Evolutionary conservation across 2,888 invertebrate genomes (phyloP).

Genomic region (Epinotia ramella): DNA sequence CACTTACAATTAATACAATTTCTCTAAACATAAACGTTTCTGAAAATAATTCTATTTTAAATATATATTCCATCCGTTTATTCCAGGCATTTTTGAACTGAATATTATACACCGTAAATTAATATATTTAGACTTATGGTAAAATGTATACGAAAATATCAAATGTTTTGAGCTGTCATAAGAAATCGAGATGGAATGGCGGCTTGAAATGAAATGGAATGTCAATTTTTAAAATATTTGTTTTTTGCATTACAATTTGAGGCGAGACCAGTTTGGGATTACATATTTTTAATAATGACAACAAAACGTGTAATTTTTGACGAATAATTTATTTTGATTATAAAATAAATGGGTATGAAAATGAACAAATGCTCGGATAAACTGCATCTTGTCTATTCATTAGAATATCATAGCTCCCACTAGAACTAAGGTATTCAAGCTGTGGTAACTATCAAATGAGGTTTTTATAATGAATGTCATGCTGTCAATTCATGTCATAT

Average conservation of each 20-base stretch:
- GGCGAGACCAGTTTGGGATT: conserved; percentile 43
- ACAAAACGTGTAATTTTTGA: too few relatives aligned
- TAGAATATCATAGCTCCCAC: background rate
- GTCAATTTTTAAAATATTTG: conserved; percentile 61
- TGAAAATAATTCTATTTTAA: conserved; percentile 61
- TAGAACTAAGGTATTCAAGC: background rate
- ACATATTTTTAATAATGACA: background rate
- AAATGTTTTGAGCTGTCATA: conserved; percentile 77
- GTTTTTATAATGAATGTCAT: background rate
- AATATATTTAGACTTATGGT: conserved; percentile 60
- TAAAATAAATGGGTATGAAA: too few relatives aligned
- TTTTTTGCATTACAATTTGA: conserved; percentile 44
- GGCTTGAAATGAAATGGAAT: conserved; percentile 70
- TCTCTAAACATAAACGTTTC: conserved; percentile 64
- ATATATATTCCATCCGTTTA: conserved; percentile 74
- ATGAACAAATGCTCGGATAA: too few relatives aligned
- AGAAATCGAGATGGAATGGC: conserved; percentile 72
- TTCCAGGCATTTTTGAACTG: conserved; percentile 64
- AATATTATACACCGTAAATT: conserved; percentile 56
- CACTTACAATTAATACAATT: conserved; percentile 62
- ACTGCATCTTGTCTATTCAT: background rate
- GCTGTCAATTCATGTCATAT: background rate
- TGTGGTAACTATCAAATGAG: conserved; percentile 2
- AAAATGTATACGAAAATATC: conserved; percentile 73
- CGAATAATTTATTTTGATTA: too few relatives aligned